A percentile compares a stretch with the other conserved stretches of the same genome.
Conservation (phyloP, 1,140 invertebrate genomes). For the Drosophila burlai region DNA sequence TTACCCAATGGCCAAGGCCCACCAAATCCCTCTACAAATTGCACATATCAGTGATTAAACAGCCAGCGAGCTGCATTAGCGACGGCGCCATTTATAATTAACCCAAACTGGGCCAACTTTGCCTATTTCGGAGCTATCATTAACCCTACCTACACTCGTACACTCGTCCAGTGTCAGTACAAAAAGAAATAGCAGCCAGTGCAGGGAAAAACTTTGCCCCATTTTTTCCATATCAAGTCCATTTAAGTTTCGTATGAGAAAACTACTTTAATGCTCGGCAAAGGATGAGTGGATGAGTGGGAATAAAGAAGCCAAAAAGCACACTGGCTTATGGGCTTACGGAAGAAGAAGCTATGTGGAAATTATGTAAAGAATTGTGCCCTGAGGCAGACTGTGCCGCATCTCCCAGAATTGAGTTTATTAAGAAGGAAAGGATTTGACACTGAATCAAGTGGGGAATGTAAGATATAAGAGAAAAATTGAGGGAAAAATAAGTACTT, state of each 20-base stretch:
- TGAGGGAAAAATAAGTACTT: no score
- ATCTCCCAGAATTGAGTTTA: conserved; percentile 4
- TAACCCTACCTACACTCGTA: conserved; percentile 7
- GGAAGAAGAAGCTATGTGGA: neutral
- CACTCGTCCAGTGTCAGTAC: no score
- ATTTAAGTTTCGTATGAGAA: conserved; percentile 42
- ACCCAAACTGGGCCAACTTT: conserved; percentile 41
- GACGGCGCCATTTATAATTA: conserved; percentile 50
- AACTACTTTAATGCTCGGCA: conserved; percentile 23
- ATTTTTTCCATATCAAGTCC: conserved; percentile 28
- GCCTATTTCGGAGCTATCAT: conserved; percentile 36
- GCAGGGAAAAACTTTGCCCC: conserved; percentile 40
- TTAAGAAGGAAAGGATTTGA: conserved; percentile 1
- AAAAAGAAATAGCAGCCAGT: conserved; percentile 21
- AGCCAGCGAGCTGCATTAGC: conserved; percentile 23
- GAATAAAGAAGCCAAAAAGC: conserved; percentile 10
- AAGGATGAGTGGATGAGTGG: conserved; percentile 12
- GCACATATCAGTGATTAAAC: conserved; percentile 50
- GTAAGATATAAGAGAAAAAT: neutral
- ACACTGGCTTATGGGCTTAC: conserved; percentile 26
- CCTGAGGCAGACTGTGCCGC: neutral
- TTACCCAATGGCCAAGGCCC: conserved; percentile 49
- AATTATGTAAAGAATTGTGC: conserved; percentile 17
- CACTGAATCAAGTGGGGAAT: conserved; percentile 1
- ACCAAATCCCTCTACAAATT: conserved; percentile 34